These are phyloP conservation scores for Pachyseris speciosa DNA, from an alignment of 64 coral and sea anemone genomes.

Conservation along the genomic window DNA sequence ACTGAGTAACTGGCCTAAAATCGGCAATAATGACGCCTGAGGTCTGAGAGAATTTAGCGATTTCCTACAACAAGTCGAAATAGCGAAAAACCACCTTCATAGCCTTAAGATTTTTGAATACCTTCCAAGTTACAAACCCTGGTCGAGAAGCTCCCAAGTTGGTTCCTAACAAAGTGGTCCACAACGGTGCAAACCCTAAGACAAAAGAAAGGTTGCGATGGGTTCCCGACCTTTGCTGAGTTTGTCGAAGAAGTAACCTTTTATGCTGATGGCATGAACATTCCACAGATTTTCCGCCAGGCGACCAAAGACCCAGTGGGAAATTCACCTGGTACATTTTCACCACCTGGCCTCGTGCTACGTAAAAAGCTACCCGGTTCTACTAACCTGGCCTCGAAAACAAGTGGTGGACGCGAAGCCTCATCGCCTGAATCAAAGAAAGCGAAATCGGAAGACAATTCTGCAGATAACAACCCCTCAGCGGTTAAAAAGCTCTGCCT, in stretches of 20 bases:
- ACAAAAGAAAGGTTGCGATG: constrained; percentile 27
- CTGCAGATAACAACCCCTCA: no score
- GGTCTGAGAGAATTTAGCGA: constrained; percentile 54
- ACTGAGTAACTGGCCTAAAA: constrained; percentile 58
- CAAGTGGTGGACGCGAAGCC: not conserved
- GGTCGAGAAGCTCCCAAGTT: constrained; percentile 65
- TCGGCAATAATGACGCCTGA: constrained; percentile 28
- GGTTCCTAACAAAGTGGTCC: constrained; percentile 68
- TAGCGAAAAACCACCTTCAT: constrained; percentile 16
- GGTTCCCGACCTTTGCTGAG: constrained; percentile 61
- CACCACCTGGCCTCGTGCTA: constrained; percentile 19
- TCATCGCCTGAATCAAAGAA: not conserved
- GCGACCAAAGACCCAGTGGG: no score
- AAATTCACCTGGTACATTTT: no score
- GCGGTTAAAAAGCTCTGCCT: constrained; percentile 66
- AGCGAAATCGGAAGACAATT: no score
- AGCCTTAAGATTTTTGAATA: constrained; percentile 58
- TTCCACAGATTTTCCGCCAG: no score
- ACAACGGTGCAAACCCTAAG: constrained; percentile 33
- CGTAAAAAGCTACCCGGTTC: not conserved
- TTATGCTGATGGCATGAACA: no score
- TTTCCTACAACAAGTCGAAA: constrained; percentile 66
- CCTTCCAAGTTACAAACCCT: constrained; percentile 69
- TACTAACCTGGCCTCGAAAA: not conserved
- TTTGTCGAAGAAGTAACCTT: constrained; percentile 62